Evolutionary conservation across 2,888 invertebrate genomes (phyloP), one percentile per base, ranked within the genome.

Genomic region (Habroteleia sp.): DNA sequence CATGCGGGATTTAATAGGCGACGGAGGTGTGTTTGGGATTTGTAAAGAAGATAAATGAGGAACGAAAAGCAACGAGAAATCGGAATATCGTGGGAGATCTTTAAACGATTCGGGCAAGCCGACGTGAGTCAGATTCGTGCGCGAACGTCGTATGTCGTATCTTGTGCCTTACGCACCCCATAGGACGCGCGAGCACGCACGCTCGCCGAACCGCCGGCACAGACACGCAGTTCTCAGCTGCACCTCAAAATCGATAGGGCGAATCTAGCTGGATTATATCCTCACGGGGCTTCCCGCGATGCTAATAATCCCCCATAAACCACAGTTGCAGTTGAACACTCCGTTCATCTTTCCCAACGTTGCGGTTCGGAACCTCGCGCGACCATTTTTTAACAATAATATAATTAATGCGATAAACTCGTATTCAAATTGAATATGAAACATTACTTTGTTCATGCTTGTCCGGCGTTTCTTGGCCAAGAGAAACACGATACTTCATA

Each of bases 201-300:
- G 16, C 7, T 16, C 23, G 20, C 39, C 14, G 0, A 52, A 10
- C 7, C 44, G 17, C 33, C 6, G n/a, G 69, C 74, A 56, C 71
- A 63, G 60, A 71, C 73, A 76, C 73, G 74, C 72, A 71, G 44
- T 56, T 66, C 66, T 76, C 75, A 76, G 83, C 83, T 86, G 87
- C 87, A 84, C 81, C 83, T 82, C 82, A 85, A 87, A 87, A 87
- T 87, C 87, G 87, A 87, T 87, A 87, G 83, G 84, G 84, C 84
- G 84, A 87, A 88, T 87, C 85, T 85, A 87, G 85, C 82, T 80
- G 84, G 87, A 86, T 85, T 85, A 86, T 85, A 85, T 85, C 83
- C 85, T 86, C 84, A 84, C 81, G 83, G 84, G 87, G 87, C 85
- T 87, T 87, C 88, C 83, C 83, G 83, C 83, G 84, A 87, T 85